Evolutionary conservation across 2,888 invertebrate genomes (phyloP).

Genomic region (Eumacrocentrus americanus): DNA sequence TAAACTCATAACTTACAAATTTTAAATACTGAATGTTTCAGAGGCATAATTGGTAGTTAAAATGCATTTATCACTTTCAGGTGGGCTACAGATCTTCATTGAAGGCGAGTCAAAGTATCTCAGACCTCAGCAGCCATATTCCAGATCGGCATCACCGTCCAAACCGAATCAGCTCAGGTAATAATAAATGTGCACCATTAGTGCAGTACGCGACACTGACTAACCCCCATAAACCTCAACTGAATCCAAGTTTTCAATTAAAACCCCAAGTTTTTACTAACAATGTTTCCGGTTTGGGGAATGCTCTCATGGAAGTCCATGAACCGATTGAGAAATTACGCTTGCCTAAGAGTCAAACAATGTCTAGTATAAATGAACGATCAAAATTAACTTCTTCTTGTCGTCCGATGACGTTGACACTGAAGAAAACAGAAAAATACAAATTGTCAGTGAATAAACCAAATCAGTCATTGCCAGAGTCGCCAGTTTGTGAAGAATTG

Average conservation of each 20-base stretch:
- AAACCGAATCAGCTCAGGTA: constrained; percentile 54
- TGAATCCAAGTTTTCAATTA: constrained; percentile 51
- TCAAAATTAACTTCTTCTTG: constrained; percentile 42
- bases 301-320: constrained; percentile 48
- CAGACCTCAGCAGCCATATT: constrained; percentile 77
- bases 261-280: constrained; percentile 50
- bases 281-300: constrained; percentile 51
- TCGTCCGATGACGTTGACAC: constrained; percentile 54
- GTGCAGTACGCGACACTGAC: constrained; percentile 52
- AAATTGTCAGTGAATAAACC: constrained; percentile 56
- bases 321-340: constrained; percentile 43
- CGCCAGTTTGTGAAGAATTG: constrained; percentile 81
- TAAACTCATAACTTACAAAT: too few relatives aligned
- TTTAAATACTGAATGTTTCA: too few relatives aligned
- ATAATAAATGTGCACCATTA: constrained; percentile 47
- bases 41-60: too few relatives aligned
- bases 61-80: constrained; percentile 63
- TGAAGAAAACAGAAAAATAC: constrained; percentile 59
- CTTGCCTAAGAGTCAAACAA: constrained; percentile 53
- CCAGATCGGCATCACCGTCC: constrained; percentile 63
- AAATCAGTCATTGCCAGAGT: constrained; percentile 78
- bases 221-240: constrained; percentile 54
- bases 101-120: constrained; percentile 85
- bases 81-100: constrained; percentile 80
- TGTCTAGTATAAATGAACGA: constrained; percentile 50